Conservation (phyloP, 2,797 vertebrate species). For the Gobio occitaniae region DNA sequence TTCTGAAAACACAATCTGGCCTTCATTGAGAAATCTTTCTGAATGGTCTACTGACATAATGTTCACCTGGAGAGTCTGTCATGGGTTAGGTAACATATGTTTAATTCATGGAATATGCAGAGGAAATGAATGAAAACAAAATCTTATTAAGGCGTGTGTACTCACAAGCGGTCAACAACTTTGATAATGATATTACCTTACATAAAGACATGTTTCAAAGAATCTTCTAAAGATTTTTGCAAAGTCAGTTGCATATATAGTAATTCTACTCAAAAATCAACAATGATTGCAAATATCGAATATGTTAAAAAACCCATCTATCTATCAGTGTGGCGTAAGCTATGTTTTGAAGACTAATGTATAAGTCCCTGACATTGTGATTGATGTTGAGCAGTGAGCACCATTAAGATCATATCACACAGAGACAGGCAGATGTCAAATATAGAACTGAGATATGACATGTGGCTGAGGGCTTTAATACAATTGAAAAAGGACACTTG, state of each 20-base stretch:
- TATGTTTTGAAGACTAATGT: neutral
- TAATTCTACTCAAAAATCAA: neutral
- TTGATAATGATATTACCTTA: neutral
- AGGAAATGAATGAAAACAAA: neutral
- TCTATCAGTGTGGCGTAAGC: neutral
- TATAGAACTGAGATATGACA: constrained; percentile 1
- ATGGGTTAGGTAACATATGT: neutral
- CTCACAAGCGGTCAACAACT: neutral
- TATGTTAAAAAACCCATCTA: too few relatives aligned
- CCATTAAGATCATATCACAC: neutral
- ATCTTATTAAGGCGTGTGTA: neutral
- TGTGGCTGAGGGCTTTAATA: neutral
- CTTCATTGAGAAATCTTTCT: constrained; percentile 32
- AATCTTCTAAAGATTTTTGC: neutral
- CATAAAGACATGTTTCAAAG: neutral
- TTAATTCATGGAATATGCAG: neutral
- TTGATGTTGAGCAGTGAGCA: constrained; percentile 19
- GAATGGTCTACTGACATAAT: neutral
- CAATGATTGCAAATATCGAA: too few relatives aligned
- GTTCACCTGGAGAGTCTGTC: constrained; percentile 16
- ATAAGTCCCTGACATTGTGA: constrained; percentile 33
- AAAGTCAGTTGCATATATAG: neutral
- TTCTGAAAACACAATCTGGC: neutral
- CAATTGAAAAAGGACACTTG: neutral
- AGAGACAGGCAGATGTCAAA: constrained; percentile 30